phyloP scores from a whole-genome alignment of 2,888 invertebrate species.

The Protophormia terraenovae region DNA sequence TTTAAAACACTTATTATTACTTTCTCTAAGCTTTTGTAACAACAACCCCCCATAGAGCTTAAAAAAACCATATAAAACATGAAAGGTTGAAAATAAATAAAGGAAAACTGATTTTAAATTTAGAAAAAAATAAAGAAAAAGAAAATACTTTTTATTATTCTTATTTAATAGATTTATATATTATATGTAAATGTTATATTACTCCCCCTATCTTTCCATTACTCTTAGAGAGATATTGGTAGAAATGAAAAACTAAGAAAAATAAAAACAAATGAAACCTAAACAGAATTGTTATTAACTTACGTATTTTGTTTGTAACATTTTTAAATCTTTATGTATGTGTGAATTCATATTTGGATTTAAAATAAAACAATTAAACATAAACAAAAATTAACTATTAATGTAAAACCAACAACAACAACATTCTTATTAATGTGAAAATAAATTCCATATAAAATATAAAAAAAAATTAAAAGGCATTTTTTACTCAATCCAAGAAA shows the following conservation, averaged over 20 bases:
- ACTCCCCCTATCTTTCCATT: not conserved
- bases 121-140: conserved; percentile 8
- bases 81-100: not conserved
- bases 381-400: conserved; percentile 5
- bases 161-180: conserved; percentile 69
- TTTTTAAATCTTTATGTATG: conserved; percentile 45
- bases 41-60: conserved; percentile 16
- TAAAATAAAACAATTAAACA: not conserved
- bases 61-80: not conserved
- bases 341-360: conserved; percentile 32
- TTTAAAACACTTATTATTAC: not conserved
- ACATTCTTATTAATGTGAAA: conserved; percentile 37
- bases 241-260: not conserved
- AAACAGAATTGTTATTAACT: conserved; percentile 48
- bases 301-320: conserved; percentile 21
- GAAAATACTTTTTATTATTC: conserved; percentile 44
- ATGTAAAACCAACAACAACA: conserved; percentile 17
- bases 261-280: not conserved
- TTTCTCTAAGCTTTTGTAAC: conserved; percentile 3
- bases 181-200: conserved; percentile 59
- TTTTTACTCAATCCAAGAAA: too few relatives aligned
- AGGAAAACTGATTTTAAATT: not conserved
- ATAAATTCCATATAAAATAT: conserved; percentile 35
- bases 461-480: not conserved
- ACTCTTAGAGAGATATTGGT: conserved; percentile 7